phyloP scores from a whole-genome alignment of 2,113 vertebrate genomes.

The Spilogale gracilis region DNA sequence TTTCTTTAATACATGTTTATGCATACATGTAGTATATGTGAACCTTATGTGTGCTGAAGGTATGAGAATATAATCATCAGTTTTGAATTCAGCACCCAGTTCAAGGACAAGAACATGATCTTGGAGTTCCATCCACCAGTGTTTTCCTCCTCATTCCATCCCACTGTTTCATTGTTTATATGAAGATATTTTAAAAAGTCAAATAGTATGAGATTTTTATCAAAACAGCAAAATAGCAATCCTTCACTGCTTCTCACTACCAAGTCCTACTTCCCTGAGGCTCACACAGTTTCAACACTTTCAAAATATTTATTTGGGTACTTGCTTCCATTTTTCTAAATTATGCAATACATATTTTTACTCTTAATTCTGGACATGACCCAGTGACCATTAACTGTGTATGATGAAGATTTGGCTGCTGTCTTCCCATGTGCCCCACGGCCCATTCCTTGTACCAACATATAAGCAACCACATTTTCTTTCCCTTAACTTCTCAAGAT shows the following conservation, averaged over 20 bases:
- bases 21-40: neutral
- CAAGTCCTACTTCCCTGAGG: neutral
- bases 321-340: slow-evolving; percentile 24
- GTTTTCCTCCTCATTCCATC: neutral
- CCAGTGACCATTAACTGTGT: neutral
- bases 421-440: neutral
- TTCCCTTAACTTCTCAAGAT: slow-evolving; percentile 36
- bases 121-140: neutral
- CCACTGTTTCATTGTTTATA: neutral
- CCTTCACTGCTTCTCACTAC: neutral
- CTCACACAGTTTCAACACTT: neutral
- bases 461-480: neutral
- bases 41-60: neutral
- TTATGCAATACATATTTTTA: neutral
- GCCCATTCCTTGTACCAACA: no score
- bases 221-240: neutral
- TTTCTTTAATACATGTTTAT: neutral
- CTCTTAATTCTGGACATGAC: neutral
- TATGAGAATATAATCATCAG: neutral
- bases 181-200: neutral
- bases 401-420: neutral
- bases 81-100: neutral
- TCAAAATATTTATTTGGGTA: neutral
- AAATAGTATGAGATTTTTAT: neutral
- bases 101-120: neutral